Base-by-base conservation (phyloP, 2,797 vertebrate species). In the Corythornis leucogaster region DNA sequence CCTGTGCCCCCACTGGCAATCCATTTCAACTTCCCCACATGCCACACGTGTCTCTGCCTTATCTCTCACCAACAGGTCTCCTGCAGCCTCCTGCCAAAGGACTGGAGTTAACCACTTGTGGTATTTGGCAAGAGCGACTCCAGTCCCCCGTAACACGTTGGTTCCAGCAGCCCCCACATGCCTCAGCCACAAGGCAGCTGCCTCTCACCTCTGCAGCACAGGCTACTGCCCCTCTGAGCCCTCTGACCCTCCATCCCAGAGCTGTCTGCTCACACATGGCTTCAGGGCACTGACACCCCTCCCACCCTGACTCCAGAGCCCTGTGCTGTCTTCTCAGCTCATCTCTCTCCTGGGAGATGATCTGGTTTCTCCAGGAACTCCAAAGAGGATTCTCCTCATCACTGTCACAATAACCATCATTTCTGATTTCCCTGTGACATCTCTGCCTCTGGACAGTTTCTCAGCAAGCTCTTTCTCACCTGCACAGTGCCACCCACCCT, bases 231-330 rank as follows among this genome's bases (percentile, higher is more conserved):
- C 33, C 43, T 55, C 45, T 19, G 19, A 33, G 9, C 10, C 12
- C 43, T 62, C 45, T 19, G 19, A 33, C 11, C 10, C 12, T 11
- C 18, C 0, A 0, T 28, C 63, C 69, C 75, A 33, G 31, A 67
- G 42, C 75, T 45, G 76, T 38, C 45, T 13, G 18, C 61, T 45
- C 1, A 2, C 24, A 33, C 4, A 0, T 31, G 6, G 2, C 22
- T 50, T 40, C 54, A 38, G 15, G 53, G 33, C 1, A 3, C 38
- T 43, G 43, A 0, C 0, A 1, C 2, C 18, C 40, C 15, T 76
- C 33, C 31, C 8, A 18, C 40, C 24, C 43, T 2, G 2, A 16
- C 51, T 33, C 33, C 73, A 63, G 7, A 82, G 46, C 53, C 35
- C 45, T 1, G 0, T 5, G 3, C 76, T 85, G 1, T 26, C 17